These are phyloP conservation scores for Mermis nigrescens DNA, from an alignment of 2,888 invertebrate genomes.

Conservation along the genomic window DNA sequence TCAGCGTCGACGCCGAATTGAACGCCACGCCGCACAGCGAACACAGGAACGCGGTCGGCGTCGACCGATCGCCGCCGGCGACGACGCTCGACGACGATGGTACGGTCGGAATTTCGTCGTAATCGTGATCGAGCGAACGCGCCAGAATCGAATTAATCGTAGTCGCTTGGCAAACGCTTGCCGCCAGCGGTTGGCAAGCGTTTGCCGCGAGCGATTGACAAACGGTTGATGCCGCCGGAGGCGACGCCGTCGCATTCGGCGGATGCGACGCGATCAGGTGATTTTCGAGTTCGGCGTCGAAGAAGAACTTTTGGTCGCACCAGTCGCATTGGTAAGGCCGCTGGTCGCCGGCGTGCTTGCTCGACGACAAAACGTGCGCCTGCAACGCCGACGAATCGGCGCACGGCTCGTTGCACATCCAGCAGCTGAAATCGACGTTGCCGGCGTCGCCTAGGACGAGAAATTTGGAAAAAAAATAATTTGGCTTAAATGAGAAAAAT, in stretches of 20 bases:
- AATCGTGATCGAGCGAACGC: background rate
- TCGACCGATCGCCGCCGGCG: background rate
- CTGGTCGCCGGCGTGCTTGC: conserved; percentile 55
- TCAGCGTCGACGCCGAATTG: conserved; percentile 35
- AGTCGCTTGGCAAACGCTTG: background rate
- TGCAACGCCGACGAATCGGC: conserved; percentile 54
- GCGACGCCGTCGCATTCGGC: no score
- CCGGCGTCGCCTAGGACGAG: no score
- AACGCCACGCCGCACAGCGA: conserved; percentile 65
- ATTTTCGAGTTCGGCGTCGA: conserved; percentile 71
- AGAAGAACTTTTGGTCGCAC: conserved; percentile 68
- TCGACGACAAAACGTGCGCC: conserved; percentile 47
- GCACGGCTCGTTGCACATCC: conserved; percentile 67
- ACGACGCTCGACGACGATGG: background rate
- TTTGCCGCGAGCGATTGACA: background rate
- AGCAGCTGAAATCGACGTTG: no score
- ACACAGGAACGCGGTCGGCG: conserved; percentile 44
- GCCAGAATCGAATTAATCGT: background rate
- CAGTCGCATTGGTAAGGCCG: conserved; percentile 58
- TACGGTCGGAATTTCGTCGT: background rate
- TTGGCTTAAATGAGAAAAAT: no score
- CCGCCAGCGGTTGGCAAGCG: background rate
- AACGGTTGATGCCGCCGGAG: background rate
- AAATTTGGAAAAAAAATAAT: no score
- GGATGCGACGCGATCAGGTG: conserved; percentile 41